Base-by-base conservation (phyloP, 2,888 invertebrate genomes). In the Dolichomitus sp. region DNA sequence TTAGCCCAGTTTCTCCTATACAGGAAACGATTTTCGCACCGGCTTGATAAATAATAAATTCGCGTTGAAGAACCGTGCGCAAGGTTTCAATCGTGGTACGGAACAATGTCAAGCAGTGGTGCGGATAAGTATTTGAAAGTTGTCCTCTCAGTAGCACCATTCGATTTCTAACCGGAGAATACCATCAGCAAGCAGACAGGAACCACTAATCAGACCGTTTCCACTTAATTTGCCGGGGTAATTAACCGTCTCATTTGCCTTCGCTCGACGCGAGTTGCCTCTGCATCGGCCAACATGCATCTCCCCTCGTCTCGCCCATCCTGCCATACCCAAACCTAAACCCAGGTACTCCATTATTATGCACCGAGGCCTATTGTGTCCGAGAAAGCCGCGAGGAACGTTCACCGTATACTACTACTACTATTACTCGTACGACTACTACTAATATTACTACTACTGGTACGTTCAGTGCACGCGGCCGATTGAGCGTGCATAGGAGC, bases 211-310 rank as follows among this genome's bases (percentile, higher is more conserved):
- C 92, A 91, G 90, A 87, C 89, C 88, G 90, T 91, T 93, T 92
- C 92, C 91, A 92, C 92, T 93, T 91, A 91, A 93, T 93, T 92
- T 93, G 92, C 91, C 87, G 78, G 84, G 89, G 90, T 92, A 93
- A 93, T 93, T 93, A 92, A 90, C 89, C 91, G 89, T 90, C 89
- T 89, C 88, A 90, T 90, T 92, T 87, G 87, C 88, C 87, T 87
- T 86, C 83, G 88, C 82, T 83, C 42, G 52, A 57, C 54, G 50
- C 40, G 45, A 45, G 45, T 61, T 30, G 74, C 68, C 73, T 42
- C 75, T 50, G 70, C 59, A 79, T 80, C 52, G 79, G 50, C 50
- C 65, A 52, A 72, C 66, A 68, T 61, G 77, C 73, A 70, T 72
- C 66, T 57, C 52, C 59, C 40, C 66, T 40, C 77, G 50, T 73